phyloP scores from a whole-genome alignment of 2,797 vertebrate species.

The Prunella strophiata region DNA sequence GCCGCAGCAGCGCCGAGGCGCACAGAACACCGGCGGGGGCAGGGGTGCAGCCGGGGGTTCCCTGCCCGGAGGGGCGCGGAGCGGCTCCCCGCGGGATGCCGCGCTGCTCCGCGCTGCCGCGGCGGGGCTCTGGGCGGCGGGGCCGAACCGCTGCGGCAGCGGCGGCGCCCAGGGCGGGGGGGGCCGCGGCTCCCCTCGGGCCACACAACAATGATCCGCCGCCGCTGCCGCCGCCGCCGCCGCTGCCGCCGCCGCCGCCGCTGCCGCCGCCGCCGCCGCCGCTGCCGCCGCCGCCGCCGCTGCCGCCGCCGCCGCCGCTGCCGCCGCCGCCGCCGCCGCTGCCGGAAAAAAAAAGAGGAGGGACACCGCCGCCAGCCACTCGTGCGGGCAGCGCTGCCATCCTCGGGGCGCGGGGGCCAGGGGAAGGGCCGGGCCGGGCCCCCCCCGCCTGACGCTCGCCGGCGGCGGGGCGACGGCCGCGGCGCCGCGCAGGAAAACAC shows the following conservation, averaged over 20 bases:
- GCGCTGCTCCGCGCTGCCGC: background rate
- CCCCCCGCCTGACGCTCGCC: too few species aligned
- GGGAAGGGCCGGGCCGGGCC: too few species aligned
- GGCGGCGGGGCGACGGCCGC: too few species aligned
- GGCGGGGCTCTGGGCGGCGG: background rate
- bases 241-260: too few species aligned
- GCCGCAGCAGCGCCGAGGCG: background rate
- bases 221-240: too few species aligned
- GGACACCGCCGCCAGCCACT: conserved; percentile 64
- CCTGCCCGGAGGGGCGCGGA: background rate
- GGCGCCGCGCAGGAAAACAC: too few species aligned
- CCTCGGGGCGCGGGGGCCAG: too few species aligned
- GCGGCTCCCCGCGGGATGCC: background rate
- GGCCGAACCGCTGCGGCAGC: background rate
- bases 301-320: too few species aligned
- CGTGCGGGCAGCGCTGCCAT: conserved; percentile 79
- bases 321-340: conserved; percentile 39
- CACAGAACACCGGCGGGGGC: background rate
- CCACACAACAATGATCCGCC: conserved; percentile 80
- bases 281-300: too few species aligned
- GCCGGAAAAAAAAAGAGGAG: conserved; percentile 78
- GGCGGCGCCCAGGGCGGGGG: background rate
- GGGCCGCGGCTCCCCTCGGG: background rate
- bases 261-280: too few species aligned
- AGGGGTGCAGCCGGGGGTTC: background rate